Conservation (phyloP, 1,140 invertebrate species). For the Nasonia longicornis region DNA sequence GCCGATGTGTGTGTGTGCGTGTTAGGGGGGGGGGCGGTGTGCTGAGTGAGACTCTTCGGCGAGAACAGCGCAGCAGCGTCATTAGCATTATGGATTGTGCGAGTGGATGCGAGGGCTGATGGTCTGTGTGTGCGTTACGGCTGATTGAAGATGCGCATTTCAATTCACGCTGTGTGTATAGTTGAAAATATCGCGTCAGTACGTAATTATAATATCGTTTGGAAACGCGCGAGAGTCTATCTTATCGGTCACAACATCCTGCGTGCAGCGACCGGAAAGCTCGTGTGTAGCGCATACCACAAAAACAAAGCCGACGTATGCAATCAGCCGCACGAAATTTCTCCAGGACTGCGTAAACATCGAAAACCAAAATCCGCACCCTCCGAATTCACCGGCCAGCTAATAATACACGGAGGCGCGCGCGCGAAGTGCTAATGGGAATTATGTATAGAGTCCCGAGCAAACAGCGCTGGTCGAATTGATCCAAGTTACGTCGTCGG, state of each 20-base stretch:
- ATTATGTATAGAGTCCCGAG: conserved; percentile 6
- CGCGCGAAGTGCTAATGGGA: neutral
- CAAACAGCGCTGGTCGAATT: conserved; percentile 20
- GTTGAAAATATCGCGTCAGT: too few relatives aligned
- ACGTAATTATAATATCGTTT: too few relatives aligned
- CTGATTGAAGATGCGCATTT: too few relatives aligned
- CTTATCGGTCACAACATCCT: neutral
- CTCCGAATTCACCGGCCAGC: too few relatives aligned
- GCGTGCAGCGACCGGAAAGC: neutral
- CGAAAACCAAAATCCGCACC: too few relatives aligned
- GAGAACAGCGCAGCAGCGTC: neutral
- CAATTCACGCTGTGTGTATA: too few relatives aligned
- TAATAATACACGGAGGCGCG: neutral
- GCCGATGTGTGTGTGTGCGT: neutral
- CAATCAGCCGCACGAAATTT: neutral
- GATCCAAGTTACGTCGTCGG: conserved; percentile 17
- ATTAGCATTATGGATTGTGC: neutral
- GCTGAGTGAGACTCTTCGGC: neutral
- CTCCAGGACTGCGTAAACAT: too few relatives aligned
- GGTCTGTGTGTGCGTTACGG: too few relatives aligned
- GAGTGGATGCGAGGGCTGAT: too few relatives aligned
- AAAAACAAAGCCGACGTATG: neutral
- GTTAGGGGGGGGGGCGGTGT: neutral
- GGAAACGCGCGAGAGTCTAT: too few relatives aligned
- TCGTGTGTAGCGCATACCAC: neutral